Conservation (phyloP, 2,888 invertebrate species). For the Agrilus cyanescens region DNA sequence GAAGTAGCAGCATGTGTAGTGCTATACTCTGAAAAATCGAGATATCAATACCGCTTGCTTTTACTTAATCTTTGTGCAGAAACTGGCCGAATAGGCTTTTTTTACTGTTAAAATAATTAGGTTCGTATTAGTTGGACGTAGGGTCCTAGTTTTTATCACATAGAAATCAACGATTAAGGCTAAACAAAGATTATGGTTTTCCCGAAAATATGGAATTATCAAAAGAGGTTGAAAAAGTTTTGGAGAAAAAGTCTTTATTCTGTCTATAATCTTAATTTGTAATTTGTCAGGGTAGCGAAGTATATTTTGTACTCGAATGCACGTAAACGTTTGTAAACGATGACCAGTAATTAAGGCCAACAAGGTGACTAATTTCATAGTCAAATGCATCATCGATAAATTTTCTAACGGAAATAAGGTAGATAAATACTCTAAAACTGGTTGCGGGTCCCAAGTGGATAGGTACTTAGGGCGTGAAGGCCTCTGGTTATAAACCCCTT, state of each 20-base stretch:
- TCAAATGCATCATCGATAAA: constrained; percentile 1
- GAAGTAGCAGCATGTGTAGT: constrained; percentile 17
- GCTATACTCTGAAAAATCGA: constrained; percentile 13
- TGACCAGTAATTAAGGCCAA: constrained; percentile 17
- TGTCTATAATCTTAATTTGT: constrained; percentile 14
- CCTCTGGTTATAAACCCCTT: no score
- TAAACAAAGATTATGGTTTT: constrained; percentile 10
- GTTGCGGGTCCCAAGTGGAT: constrained; percentile 15
- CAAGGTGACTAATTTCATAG: constrained; percentile 15
- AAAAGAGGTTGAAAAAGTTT: constrained; percentile 9
- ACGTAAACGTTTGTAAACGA: constrained; percentile 15
- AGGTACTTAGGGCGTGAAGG: constrained; percentile 13
- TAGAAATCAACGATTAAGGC: constrained; percentile 8
- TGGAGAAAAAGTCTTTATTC: constrained; percentile 13
- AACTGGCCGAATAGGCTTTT: constrained; percentile 13
- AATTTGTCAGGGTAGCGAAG: constrained; percentile 1
- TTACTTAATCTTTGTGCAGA: constrained; percentile 14
- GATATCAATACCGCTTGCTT: constrained; percentile 11
- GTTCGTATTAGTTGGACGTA: constrained; percentile 1
- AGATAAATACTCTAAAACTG: constrained; percentile 12
- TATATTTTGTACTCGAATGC: constrained; percentile 13
- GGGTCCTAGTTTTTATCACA: constrained; percentile 7
- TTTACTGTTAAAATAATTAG: constrained; percentile 13
- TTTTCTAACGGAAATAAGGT: not conserved
- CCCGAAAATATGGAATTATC: constrained; percentile 10